A percentile compares a stretch with the other conserved stretches of the same genome.
phyloP scores from a whole-genome alignment of 2,113 vertebrate genomes.

The Megatriorchis doriae region DNA sequence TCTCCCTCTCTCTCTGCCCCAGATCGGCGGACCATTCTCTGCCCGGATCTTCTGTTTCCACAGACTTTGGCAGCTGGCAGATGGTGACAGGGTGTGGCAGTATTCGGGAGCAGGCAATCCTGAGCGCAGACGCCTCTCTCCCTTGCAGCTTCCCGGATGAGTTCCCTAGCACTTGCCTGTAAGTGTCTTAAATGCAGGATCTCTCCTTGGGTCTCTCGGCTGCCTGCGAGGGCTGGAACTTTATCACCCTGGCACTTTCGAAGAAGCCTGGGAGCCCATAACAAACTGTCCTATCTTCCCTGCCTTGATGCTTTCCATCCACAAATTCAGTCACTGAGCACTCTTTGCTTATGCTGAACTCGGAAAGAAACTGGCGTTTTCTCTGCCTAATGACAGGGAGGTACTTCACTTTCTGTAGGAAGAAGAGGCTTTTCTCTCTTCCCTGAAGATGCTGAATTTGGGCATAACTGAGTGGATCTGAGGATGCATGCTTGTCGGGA shows the following conservation, averaged over 20 bases:
- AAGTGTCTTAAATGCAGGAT: conserved; percentile 76
- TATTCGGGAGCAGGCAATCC: conserved; percentile 89
- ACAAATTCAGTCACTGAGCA: background rate
- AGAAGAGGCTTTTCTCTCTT: background rate
- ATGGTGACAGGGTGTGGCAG: conserved; percentile 97
- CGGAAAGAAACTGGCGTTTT: fast-evolving
- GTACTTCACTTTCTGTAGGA: background rate
- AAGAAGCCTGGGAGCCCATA: background rate
- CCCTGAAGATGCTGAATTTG: background rate
- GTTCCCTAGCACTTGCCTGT: conserved; percentile 87
- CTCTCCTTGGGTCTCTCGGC: background rate
- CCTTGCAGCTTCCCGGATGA: conserved; percentile 95
- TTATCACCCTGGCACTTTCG: background rate
- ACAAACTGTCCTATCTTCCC: background rate
- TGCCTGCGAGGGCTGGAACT: background rate
- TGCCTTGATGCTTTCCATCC: background rate
- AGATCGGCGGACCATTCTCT: conserved; percentile 88
- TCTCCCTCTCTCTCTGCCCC: conserved; percentile 79
- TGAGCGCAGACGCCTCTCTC: conserved; percentile 84
- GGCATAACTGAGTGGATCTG: background rate
- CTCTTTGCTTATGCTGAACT: background rate
- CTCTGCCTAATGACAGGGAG: background rate
- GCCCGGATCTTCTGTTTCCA: conserved; percentile 94
- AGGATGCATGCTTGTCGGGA: background rate
- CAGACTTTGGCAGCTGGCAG: conserved; percentile 99